A percentile compares a stretch with the other conserved stretches of the same genome.
Conservation (phyloP, 2,888 invertebrate species). For the Asteroscopus sphinx region DNA sequence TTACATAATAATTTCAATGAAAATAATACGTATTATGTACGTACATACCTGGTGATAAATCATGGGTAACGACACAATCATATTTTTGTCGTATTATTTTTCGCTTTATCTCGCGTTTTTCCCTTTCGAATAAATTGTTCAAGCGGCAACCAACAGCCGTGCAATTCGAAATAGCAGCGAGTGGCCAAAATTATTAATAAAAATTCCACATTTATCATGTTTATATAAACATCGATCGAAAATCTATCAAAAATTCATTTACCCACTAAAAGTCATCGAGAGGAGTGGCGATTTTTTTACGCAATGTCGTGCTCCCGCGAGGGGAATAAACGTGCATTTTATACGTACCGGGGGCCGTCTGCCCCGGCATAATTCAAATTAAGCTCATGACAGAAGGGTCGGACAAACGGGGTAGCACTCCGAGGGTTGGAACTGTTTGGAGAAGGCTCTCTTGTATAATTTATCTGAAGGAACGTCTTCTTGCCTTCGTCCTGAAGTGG, state of each 20-base stretch:
- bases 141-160: too few species aligned
- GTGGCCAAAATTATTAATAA: too few species aligned
- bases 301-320: conserved; percentile 58
- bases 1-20: too few species aligned
- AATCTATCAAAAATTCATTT: conserved; percentile 63
- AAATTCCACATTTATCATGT: neutral
- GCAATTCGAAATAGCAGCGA: too few species aligned
- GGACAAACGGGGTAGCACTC: conserved; percentile 57
- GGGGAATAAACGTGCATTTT: conserved; percentile 76
- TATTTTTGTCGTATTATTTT: too few species aligned
- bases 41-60: too few species aligned
- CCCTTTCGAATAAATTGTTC: too few species aligned
- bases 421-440: conserved; percentile 50
- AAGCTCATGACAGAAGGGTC: conserved; percentile 82
- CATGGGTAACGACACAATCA: too few species aligned
- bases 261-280: conserved; percentile 64
- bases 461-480: conserved; percentile 43
- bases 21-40: too few species aligned
- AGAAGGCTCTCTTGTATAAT: conserved; percentile 45
- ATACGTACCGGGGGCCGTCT: conserved; percentile 76
- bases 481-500: conserved; percentile 30
- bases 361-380: conserved; percentile 86
- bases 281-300: conserved; percentile 67
- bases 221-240: conserved; percentile 24
- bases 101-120: too few species aligned